A percentile compares a stretch with the other conserved stretches of the same genome.
Evolutionary conservation across 2,797 vertebrate species (phyloP).

Genomic region (Okamejei kenojei): DNA sequence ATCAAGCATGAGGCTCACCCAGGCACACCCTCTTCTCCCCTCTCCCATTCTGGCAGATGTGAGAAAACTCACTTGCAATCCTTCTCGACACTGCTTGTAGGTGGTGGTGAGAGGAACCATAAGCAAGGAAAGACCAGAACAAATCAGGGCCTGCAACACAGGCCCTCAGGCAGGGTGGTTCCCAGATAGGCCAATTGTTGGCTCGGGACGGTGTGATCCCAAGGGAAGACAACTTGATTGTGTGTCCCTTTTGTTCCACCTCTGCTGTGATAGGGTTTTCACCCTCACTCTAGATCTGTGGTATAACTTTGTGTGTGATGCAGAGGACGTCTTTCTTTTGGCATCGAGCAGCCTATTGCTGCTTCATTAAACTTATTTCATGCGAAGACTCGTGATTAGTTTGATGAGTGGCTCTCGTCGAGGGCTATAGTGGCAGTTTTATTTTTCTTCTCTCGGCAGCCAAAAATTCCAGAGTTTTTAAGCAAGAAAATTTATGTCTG

Average conservation of each 20-base stretch:
- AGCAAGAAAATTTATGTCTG: background rate
- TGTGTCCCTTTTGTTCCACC: background rate
- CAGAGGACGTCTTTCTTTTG: background rate
- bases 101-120: no score
- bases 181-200: no score
- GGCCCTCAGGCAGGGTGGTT: no score
- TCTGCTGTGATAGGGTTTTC: background rate
- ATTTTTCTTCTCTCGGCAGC: background rate
- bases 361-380: background rate
- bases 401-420: background rate
- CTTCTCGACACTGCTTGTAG: no score
- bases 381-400: background rate
- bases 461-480: constrained; percentile 16
- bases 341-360: background rate
- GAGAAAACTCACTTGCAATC: no score
- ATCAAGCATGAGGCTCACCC: no score
- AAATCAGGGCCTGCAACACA: no score
- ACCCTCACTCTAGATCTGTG: background rate
- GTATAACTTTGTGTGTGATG: background rate
- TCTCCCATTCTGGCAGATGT: no score
- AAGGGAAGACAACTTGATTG: background rate
- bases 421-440: constrained; percentile 1
- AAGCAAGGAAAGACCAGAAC: no score
- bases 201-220: no score
- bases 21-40: no score